Evolutionary conservation across 2,797 vertebrate genomes (phyloP), one percentile per base, ranked within the genome.

Genomic region (Catostomus latipinnis): DNA sequence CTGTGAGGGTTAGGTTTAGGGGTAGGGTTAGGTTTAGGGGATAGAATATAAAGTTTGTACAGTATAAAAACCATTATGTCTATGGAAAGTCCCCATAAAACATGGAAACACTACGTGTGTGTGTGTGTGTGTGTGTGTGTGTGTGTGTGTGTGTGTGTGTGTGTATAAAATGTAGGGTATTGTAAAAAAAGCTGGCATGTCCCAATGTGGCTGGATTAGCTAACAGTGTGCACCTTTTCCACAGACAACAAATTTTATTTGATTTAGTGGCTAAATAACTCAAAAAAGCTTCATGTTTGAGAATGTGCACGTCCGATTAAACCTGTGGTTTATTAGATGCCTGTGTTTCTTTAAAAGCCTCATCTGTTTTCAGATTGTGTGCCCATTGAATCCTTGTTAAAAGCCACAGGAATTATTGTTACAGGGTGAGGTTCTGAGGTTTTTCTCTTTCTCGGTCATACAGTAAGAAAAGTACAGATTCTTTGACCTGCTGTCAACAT

Each of bases 321-420:
- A 9, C 43, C 45, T 14, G 62, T 1, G 62, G 43, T 46, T 4
- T 48, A 65, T 65, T 45, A 65, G 62, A 45, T 65, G 62, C 43
- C 13, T 65, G 62, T 65, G 62, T 65, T 46, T 46, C 43, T 50
- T 68, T 7, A n/a, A 10, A 58, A 16, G 22, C 65, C 54, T 76
- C 63, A 50, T 45, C 74, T 76, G 45, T 58, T 5, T 76, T 49
- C 10, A 1, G 16, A 54, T 57, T 76, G 74, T 66, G 74, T 14
- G 12, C 13, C 53, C 22, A 50, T 60, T 76, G 16, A 68, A 68
- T 10, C 46, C 43, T 5, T 68, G 45, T 50, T 60, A 49, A 76
- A 76, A 57, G 45, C 74, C 45, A 76, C 65, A 60, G 74, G 65
- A 76, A 58, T 45, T 60, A 58, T 18, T 58, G 13, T 50, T 76